Conservation (phyloP, 2,797 vertebrate species). For the Hemitrygon akajei region DNA sequence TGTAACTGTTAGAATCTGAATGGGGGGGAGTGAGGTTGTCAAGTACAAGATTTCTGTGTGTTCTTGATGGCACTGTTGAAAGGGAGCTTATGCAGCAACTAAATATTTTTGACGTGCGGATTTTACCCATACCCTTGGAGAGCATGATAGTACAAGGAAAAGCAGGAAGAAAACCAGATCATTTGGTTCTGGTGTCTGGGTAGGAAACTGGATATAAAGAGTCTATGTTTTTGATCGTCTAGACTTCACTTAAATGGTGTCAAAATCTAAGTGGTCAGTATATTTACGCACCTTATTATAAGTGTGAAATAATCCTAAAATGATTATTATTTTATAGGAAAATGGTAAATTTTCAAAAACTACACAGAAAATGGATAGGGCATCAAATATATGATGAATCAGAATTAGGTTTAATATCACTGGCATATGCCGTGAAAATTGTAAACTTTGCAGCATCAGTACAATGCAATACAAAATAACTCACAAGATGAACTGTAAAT, state of each 20-base stretch:
- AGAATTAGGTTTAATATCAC: no score
- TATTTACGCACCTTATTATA: not conserved
- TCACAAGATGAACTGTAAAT: no score
- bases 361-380: not conserved
- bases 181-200: not conserved
- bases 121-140: not conserved
- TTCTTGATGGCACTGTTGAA: not conserved
- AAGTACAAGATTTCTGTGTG: not conserved
- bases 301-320: not conserved
- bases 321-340: not conserved
- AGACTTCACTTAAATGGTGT: not conserved
- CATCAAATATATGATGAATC: not conserved
- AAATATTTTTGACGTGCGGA: not conserved
- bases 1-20: not conserved
- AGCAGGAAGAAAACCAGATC: not conserved
- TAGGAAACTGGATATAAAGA: not conserved
- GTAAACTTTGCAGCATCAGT: no score
- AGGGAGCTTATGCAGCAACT: not conserved
- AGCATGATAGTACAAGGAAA: not conserved
- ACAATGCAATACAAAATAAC: no score
- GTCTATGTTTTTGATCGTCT: not conserved
- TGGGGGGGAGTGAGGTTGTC: not conserved
- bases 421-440: no score
- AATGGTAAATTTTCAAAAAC: not conserved
- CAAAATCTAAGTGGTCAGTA: not conserved